Evolutionary conservation across 2,797 vertebrate genomes (phyloP).

Genomic region (Arremon aurantiirostris): DNA sequence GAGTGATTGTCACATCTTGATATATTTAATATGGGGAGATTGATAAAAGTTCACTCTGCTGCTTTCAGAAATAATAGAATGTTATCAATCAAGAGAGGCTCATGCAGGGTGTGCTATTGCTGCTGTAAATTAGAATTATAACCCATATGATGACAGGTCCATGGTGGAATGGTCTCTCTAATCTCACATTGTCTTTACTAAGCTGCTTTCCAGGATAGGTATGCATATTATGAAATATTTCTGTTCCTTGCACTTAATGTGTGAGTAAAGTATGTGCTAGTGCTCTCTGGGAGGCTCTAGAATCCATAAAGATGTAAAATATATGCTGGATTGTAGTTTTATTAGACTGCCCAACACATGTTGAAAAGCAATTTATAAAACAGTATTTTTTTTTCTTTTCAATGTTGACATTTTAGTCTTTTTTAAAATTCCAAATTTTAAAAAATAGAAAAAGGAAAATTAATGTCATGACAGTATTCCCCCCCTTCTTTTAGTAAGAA

Average conservation of each 20-base stretch:
- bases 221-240: slow-evolving; percentile 17
- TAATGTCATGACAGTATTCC: accelerated
- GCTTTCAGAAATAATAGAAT: slow-evolving; percentile 45
- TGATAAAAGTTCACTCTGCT: slow-evolving; percentile 30
- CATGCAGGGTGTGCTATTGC: slow-evolving; percentile 22
- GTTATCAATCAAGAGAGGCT: slow-evolving; percentile 34
- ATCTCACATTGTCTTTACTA: slow-evolving; percentile 7
- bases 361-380: not conserved
- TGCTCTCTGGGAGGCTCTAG: not conserved
- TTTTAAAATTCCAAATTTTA: not conserved
- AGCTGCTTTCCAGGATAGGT: not conserved
- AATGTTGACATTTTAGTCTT: not conserved
- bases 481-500: accelerated
- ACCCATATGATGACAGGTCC: slow-evolving; percentile 22
- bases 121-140: slow-evolving; percentile 57
- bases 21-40: slow-evolving; percentile 28
- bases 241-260: not conserved
- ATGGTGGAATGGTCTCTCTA: slow-evolving; percentile 7
- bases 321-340: not conserved
- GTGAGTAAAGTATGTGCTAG: not conserved
- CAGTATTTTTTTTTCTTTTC: not conserved
- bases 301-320: not conserved
- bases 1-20: slow-evolving; percentile 34
- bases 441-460: not conserved
- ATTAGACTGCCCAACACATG: not conserved